These are phyloP conservation scores for Serranus cabrilla DNA, from an alignment of 2,797 vertebrate genomes.

Conservation along the genomic window DNA sequence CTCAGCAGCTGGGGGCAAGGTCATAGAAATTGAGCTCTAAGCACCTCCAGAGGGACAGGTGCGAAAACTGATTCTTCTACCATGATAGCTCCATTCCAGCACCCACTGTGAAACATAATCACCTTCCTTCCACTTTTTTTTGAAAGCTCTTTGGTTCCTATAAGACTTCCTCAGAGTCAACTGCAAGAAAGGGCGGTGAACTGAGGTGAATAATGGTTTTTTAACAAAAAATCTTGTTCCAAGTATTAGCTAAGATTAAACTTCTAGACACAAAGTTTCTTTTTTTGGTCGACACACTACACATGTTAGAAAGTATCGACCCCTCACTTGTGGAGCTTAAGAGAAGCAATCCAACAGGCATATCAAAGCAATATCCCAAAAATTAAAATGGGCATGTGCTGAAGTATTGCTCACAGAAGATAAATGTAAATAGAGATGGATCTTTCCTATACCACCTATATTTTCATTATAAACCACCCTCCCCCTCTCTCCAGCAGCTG, in stretches of 20 bases:
- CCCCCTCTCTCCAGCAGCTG: no score
- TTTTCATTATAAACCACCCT: no score
- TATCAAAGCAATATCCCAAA: neutral
- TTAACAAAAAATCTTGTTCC: neutral
- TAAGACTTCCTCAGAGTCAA: conserved; percentile 15
- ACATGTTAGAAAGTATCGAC: conserved; percentile 5
- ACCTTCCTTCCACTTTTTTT: conserved; percentile 28
- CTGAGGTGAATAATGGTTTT: neutral
- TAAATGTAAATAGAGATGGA: no score
- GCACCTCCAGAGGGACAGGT: conserved; percentile 41
- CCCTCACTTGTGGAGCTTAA: neutral
- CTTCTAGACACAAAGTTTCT: neutral
- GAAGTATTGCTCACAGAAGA: no score
- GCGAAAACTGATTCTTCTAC: conserved; percentile 58
- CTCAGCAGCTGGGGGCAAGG: conserved; percentile 56
- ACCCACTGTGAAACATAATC: conserved; percentile 55
- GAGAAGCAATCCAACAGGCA: neutral
- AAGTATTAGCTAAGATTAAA: conserved; percentile 5
- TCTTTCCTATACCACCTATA: no score
- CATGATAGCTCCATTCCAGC: conserved; percentile 58
- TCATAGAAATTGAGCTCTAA: conserved; percentile 32
- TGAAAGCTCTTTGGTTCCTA: conserved; percentile 12
- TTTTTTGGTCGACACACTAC: neutral
- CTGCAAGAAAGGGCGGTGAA: neutral
- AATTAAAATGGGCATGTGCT: no score